Evolutionary conservation across 2,113 vertebrate species (phyloP).

Genomic region (Anhinga rufa): DNA sequence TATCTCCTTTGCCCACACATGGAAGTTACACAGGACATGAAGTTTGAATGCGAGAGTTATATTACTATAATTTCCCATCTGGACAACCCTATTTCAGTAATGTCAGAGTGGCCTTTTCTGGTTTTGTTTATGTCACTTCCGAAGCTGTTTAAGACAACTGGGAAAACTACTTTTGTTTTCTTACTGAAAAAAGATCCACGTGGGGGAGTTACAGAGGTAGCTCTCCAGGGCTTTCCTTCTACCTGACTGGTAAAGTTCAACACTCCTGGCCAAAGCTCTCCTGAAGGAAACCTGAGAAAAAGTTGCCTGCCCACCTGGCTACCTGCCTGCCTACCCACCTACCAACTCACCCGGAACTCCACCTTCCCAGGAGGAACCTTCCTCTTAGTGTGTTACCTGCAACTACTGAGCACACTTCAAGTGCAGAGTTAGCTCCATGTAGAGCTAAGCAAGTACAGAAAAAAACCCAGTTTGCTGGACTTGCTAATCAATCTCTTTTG

Average conservation of each 20-base stretch:
- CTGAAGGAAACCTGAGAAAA: background rate
- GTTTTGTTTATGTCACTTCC: slow-evolving; percentile 30
- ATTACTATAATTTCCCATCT: slow-evolving; percentile 26
- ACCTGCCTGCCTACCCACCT: background rate
- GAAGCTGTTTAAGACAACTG: slow-evolving; percentile 17
- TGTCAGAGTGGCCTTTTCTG: slow-evolving; percentile 12
- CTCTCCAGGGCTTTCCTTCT: background rate
- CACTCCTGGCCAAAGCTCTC: background rate
- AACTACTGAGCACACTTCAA: background rate
- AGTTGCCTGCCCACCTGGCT: background rate
- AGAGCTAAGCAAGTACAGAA: background rate
- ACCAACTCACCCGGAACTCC: background rate
- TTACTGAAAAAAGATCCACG: background rate
- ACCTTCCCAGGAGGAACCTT: background rate
- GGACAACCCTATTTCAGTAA: slow-evolving; percentile 19
- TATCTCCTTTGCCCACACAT: slow-evolving; percentile 18
- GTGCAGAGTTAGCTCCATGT: background rate
- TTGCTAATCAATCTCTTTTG: background rate
- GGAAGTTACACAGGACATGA: background rate
- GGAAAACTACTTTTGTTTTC: background rate
- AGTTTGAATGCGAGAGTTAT: background rate
- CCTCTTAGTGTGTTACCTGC: background rate
- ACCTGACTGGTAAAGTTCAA: background rate
- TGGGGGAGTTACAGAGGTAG: background rate
- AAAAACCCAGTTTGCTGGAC: background rate